These are phyloP conservation scores for Plusia festucae DNA, from an alignment of 2,888 invertebrate species.

Conservation along the genomic window DNA sequence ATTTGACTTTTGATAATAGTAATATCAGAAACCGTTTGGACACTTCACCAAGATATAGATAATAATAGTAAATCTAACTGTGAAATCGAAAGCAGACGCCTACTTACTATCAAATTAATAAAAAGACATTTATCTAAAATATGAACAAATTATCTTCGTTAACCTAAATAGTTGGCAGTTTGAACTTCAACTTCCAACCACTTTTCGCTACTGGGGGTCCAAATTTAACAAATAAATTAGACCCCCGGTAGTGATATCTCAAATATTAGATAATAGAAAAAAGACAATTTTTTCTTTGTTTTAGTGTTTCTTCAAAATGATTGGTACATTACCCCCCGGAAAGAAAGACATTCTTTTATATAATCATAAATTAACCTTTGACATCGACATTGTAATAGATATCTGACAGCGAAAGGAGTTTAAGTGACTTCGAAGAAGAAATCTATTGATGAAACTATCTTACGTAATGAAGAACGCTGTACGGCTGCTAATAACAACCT, in stretches of 20 bases:
- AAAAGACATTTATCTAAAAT: neutral
- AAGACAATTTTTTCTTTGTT: conserved; percentile 40
- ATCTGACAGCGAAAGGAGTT: neutral
- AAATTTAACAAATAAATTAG: conserved; percentile 51
- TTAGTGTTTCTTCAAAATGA: conserved; percentile 32
- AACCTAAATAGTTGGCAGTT: conserved; percentile 36
- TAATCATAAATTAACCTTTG: conserved; percentile 42
- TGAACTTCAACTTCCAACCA: conserved; percentile 33
- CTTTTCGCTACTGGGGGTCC: conserved; percentile 55
- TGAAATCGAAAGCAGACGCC: neutral
- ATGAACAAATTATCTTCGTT: conserved; percentile 22
- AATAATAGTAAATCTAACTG: neutral
- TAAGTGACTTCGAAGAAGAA: neutral
- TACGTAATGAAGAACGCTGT: conserved; percentile 9
- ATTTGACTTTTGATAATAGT: too few relatives aligned
- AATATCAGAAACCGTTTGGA: neutral
- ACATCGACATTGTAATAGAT: conserved; percentile 12
- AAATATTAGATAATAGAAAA: conserved; percentile 42
- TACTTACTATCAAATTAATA: neutral
- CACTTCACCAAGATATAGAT: neutral
- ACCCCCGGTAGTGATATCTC: conserved; percentile 16
- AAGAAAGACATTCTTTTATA: conserved; percentile 37
- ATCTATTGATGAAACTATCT: conserved; percentile 13
- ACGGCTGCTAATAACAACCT: too few relatives aligned
- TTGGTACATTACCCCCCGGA: conserved; percentile 42